Base-by-base conservation (phyloP, 2,113 vertebrate species). In the Pseudopipra pipra region DNA sequence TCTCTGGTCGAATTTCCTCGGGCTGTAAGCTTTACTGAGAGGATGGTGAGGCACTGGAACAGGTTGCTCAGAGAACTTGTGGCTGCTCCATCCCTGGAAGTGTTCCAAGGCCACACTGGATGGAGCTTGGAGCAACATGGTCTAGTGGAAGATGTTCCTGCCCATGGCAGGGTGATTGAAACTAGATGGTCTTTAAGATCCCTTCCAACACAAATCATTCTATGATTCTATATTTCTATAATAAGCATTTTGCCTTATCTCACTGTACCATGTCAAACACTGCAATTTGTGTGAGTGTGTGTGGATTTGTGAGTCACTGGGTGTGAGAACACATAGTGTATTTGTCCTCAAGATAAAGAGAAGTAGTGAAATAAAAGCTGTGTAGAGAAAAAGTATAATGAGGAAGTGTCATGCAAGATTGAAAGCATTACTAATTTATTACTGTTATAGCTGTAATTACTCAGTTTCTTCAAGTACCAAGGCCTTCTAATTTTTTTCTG, bases 391-490 rank as follows among this genome's bases (percentile, higher is more conserved):
- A 31, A 33, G 54, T 30, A n/a, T 90, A 96, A 85, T 55, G 47
- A 97, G 31, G 37, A 96, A 86, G 8, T 59, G 24, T 52, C 52
- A 91, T 70, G 61, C n/a, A 85, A 90, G 72, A 62, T 28, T 89
- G 87, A 87, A 94, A 92, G 17, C 31, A 7, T 74, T 94, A 77
- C 51, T 65, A 90, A 95, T 79, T 95, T 76, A 81, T 96, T 96
- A 91, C 51, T 65, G 41, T 25, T 82, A 44, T 22, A 87, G 31
- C 71, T 62, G 43, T 86, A 94, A 97, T 95, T 96, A 85, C 58
- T 83, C 47, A 93, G 33, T 56, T 86, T 54, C 65, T 87, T 80
- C 75, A 74, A 90, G 55, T 84, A 78, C 27, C 15, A 80, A 79
- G 68, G n/a, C 89, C 66, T 96, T 89, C 70, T 94, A 86, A 93